Evolutionary conservation across 2,888 invertebrate species (phyloP).

Genomic region (Zonitis immaculata): DNA sequence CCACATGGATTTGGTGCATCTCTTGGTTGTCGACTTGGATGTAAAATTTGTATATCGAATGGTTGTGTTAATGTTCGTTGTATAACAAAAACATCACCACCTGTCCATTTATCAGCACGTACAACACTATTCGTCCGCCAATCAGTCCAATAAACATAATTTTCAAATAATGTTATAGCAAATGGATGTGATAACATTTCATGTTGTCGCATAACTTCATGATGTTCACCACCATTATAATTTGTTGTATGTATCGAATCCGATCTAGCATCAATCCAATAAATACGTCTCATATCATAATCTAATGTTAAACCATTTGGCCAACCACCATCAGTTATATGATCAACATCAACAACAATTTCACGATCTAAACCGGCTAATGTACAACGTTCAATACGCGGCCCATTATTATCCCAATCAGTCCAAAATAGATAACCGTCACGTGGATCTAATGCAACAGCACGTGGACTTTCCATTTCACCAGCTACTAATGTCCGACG

Average conservation of each 20-base stretch:
- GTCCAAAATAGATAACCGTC: conserved; percentile 80
- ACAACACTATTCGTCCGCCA: conserved; percentile 86
- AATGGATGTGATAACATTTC: conserved; percentile 82
- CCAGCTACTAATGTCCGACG: conserved; percentile 69
- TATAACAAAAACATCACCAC: conserved; percentile 69
- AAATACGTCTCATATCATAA: conserved; percentile 66
- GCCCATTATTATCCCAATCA: conserved; percentile 75
- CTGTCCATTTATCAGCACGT: conserved; percentile 84
- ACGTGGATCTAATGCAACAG: conserved; percentile 75
- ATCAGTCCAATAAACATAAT: conserved; percentile 90
- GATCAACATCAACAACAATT: conserved; percentile 51
- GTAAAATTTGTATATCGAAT: conserved; percentile 82
- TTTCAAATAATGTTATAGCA: conserved; percentile 80
- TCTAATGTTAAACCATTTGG: conserved; percentile 81
- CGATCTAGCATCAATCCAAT: conserved; percentile 83
- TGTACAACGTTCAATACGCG: conserved; percentile 77
- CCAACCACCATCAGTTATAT: conserved; percentile 65
- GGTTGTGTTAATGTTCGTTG: conserved; percentile 83
- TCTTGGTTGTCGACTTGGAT: conserved; percentile 69
- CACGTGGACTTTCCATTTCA: conserved; percentile 79
- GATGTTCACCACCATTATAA: conserved; percentile 72
- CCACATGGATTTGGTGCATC: conserved; percentile 63
- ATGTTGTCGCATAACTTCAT: conserved; percentile 64
- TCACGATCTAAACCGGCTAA: conserved; percentile 68
- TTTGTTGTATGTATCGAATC: conserved; percentile 81